These are phyloP conservation scores for Latrodectus geometricus DNA, from an alignment of 1,140 invertebrate species.

Conservation along the genomic window DNA sequence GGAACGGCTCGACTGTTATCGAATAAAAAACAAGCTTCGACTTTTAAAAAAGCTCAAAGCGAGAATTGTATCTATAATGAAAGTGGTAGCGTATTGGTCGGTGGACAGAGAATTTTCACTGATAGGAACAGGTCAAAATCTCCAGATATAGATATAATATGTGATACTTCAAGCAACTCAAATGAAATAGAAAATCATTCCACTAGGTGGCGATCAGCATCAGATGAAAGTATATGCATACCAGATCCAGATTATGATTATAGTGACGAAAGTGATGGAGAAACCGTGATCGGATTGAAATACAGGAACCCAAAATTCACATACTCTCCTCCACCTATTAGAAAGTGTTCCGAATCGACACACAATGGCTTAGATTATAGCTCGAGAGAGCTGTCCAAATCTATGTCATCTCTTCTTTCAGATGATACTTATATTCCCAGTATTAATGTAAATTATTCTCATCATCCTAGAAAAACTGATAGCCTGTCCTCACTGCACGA, in stretches of 20 bases:
- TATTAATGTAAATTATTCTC: constrained; percentile 38
- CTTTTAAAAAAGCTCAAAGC: constrained; percentile 36
- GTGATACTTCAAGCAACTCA: not conserved
- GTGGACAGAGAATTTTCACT: constrained; percentile 55
- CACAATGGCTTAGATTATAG: constrained; percentile 24
- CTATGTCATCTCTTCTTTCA: constrained; percentile 55
- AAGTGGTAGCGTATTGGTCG: constrained; percentile 42
- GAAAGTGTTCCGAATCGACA: constrained; percentile 16
- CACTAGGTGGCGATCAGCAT: constrained; percentile 30
- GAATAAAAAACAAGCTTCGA: constrained; percentile 33
- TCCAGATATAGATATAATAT: constrained; percentile 5
- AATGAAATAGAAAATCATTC: not conserved
- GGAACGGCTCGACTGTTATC: constrained; percentile 23
- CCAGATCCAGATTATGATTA: constrained; percentile 60
- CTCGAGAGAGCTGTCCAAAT: constrained; percentile 54
- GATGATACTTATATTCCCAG: constrained; percentile 43
- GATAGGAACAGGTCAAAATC: constrained; percentile 40
- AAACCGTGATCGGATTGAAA: constrained; percentile 20
- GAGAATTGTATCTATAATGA: constrained; percentile 55
- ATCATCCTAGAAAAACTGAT: constrained; percentile 19
- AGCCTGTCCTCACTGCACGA: not conserved
- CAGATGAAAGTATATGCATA: constrained; percentile 48
- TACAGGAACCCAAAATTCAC: constrained; percentile 48
- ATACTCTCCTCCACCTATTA: constrained; percentile 37
- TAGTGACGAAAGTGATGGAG: constrained; percentile 52